Conservation (phyloP, 1,140 invertebrate genomes). For the Tribolium madens region DNA sequence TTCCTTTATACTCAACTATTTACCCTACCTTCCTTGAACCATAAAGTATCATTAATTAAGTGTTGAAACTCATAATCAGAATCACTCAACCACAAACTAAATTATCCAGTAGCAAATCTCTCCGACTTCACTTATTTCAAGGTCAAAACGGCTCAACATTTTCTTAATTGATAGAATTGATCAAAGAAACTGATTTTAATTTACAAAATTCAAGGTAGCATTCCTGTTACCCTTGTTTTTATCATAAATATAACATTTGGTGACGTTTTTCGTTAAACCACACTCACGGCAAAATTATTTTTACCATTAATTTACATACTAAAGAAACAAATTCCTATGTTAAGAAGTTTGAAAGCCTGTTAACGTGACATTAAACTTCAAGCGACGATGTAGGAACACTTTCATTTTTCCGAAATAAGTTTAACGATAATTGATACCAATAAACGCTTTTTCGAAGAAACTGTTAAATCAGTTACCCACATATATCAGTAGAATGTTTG, state of each 20-base stretch:
- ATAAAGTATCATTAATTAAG: slow-evolving; percentile 1
- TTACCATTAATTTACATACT: slow-evolving; percentile 13
- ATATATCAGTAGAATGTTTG: background rate
- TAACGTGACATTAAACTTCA: slow-evolving; percentile 47
- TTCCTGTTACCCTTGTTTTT: slow-evolving; percentile 50
- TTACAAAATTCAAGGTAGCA: slow-evolving; percentile 43
- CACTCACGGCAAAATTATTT: slow-evolving; percentile 19
- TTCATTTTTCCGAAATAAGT: slow-evolving; percentile 46
- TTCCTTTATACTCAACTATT: slow-evolving; percentile 1
- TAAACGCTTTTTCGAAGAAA: slow-evolving; percentile 15
- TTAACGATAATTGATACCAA: slow-evolving; percentile 4
- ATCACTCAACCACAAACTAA: background rate
- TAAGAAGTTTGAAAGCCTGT: background rate
- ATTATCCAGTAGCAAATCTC: slow-evolving; percentile 14
- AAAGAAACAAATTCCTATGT: slow-evolving; percentile 26
- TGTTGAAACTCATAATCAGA: background rate
- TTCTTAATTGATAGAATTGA: background rate
- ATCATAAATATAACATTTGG: slow-evolving; percentile 17
- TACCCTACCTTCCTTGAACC: slow-evolving; percentile 2
- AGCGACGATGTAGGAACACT: slow-evolving; percentile 9
- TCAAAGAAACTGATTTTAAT: slow-evolving; percentile 34
- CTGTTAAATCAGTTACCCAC: background rate
- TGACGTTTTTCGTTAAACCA: slow-evolving; percentile 25
- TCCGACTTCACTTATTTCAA: background rate
- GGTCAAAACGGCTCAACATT: background rate